phyloP scores from a whole-genome alignment of 1,140 invertebrate species.

The Homarus americanus region DNA sequence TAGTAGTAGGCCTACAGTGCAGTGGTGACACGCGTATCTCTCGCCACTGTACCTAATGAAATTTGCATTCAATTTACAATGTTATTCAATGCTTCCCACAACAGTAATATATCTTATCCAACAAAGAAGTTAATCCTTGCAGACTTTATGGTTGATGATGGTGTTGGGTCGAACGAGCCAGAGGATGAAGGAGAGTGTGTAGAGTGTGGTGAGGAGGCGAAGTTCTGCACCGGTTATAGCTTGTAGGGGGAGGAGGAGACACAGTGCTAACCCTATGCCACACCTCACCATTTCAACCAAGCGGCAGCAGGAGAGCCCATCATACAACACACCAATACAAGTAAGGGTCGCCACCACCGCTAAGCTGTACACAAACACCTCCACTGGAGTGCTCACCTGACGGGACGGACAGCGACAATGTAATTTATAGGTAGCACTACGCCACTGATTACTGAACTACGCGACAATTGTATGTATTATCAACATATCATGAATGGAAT shows the following conservation, averaged over 20 bases:
- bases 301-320: neutral
- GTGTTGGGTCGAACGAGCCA: neutral
- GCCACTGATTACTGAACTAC: too few species aligned
- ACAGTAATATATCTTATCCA: too few species aligned
- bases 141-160: neutral
- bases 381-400: neutral
- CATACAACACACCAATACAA: slow-evolving; percentile 20
- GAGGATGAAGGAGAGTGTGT: slow-evolving; percentile 10
- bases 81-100: too few species aligned
- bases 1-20: too few species aligned
- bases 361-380: slow-evolving; percentile 32
- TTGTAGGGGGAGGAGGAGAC: slow-evolving; percentile 10
- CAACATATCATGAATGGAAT: too few species aligned
- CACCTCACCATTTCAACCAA: neutral
- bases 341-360: slow-evolving; percentile 28
- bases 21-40: too few species aligned
- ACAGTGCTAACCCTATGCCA: neutral
- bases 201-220: slow-evolving; percentile 3
- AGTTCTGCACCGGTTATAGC: neutral
- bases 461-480: too few species aligned
- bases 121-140: neutral
- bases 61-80: too few species aligned
- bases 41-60: too few species aligned
- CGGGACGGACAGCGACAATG: too few species aligned
- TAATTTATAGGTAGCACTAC: too few species aligned